Evolutionary conservation across 2,113 vertebrate genomes (phyloP).

Genomic region (Psephotus haematonotus): DNA sequence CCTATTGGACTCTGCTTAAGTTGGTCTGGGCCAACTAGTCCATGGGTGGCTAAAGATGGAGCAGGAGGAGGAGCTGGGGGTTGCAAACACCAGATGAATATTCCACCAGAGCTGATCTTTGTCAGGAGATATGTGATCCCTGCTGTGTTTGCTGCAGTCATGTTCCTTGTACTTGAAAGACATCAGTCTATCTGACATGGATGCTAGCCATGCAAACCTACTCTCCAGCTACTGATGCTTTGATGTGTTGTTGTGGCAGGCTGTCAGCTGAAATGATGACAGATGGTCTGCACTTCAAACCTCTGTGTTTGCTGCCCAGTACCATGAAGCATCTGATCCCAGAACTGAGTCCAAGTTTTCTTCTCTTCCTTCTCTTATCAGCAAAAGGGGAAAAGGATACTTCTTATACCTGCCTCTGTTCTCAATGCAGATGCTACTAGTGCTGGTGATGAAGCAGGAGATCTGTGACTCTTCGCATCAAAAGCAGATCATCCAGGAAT

Average conservation of each 20-base stretch:
- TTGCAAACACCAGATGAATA: not conserved
- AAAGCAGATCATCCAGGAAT: not conserved
- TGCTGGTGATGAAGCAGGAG: not conserved
- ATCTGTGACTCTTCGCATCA: not conserved
- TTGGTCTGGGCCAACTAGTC: not conserved
- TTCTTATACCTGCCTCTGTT: not conserved
- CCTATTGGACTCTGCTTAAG: not conserved
- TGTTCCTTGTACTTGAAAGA: not conserved
- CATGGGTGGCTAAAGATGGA: not conserved
- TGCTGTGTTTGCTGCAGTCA: not conserved
- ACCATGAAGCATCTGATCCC: not conserved
- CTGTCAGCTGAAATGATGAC: slow-evolving; percentile 10
- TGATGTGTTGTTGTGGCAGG: not conserved
- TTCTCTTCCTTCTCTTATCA: not conserved
- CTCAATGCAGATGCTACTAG: not conserved
- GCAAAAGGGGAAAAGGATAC: not conserved
- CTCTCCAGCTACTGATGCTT: not conserved
- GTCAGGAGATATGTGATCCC: not conserved
- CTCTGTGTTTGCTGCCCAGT: not conserved
- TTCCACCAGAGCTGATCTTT: not conserved
- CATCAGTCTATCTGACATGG: not conserved
- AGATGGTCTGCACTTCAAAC: slow-evolving; percentile 4
- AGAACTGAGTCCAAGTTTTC: not conserved
- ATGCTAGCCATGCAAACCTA: not conserved
- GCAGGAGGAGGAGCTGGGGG: not conserved